A percentile compares a stretch with the other conserved stretches of the same genome.
phyloP scores from a whole-genome alignment of 2,888 invertebrate genomes.

The Noctua fimbriata region DNA sequence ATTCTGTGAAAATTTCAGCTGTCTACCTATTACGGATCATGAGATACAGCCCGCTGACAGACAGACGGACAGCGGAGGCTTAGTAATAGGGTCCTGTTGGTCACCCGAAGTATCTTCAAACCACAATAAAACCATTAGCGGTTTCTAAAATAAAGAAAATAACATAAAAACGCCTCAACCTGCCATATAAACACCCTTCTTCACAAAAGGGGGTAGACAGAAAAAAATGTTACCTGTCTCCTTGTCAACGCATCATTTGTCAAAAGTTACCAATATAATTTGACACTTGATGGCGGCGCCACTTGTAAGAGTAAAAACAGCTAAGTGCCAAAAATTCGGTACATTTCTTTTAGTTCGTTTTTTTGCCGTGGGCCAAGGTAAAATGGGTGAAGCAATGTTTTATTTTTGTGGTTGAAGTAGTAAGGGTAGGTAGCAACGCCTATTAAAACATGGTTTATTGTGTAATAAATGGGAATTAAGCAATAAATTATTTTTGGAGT shows the following conservation, averaged over 20 bases:
- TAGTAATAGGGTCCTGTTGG: no score
- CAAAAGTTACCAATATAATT: slow-evolving; percentile 59
- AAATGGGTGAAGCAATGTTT: slow-evolving; percentile 7
- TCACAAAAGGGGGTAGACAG: slow-evolving; percentile 41
- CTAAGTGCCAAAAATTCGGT: slow-evolving; percentile 9
- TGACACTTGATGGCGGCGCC: slow-evolving; percentile 41
- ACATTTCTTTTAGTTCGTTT: slow-evolving; percentile 16
- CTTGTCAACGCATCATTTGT: slow-evolving; percentile 82
- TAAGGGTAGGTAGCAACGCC: slow-evolving; percentile 10
- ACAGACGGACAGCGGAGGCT: no score
- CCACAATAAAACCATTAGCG: slow-evolving; percentile 55
- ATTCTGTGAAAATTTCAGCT: no score
- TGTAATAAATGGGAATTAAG: slow-evolving; percentile 21
- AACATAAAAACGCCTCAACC: slow-evolving; percentile 38
- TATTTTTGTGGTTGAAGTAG: slow-evolving; percentile 9
- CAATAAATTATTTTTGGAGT: slow-evolving; percentile 14
- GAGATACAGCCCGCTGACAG: no score
- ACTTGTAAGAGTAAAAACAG: background rate
- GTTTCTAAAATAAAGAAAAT: slow-evolving; percentile 48
- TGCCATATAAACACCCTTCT: slow-evolving; percentile 46
- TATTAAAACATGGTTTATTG: slow-evolving; percentile 26
- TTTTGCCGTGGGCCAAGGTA: slow-evolving; percentile 26
- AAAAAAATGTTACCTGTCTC: slow-evolving; percentile 71
- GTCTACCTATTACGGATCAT: no score
- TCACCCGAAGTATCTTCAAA: no score